Percentiles rank a stretch among this genome's conserved stretches.
phyloP scores from a whole-genome alignment of 2,797 vertebrate genomes.

The Arnoldichthys spilopterus region DNA sequence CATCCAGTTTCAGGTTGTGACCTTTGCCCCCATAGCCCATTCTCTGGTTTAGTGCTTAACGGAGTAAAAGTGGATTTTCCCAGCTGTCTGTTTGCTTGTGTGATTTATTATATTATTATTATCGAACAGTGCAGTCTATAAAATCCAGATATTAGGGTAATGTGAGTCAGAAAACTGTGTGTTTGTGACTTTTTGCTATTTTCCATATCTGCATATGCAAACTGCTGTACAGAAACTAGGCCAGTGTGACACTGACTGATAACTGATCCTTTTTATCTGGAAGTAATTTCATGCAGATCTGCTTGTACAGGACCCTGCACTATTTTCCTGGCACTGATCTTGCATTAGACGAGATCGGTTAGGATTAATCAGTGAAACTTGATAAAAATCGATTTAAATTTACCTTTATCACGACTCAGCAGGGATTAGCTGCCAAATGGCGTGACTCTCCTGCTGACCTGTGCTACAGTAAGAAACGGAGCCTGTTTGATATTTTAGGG shows the following conservation, averaged over 20 bases:
- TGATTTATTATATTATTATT: no score
- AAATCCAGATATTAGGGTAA: no score
- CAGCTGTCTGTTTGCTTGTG: no score
- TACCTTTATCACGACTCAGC: neutral
- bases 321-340: neutral
- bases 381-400: neutral
- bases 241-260: neutral
- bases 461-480: no score
- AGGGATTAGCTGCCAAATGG: neutral
- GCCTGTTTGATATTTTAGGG: no score
- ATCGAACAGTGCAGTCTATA: no score
- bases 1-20: no score
- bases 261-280: neutral
- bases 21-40: no score
- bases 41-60: no score
- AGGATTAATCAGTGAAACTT: neutral
- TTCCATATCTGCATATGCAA: neutral
- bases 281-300: neutral
- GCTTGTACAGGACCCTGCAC: neutral
- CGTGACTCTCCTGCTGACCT: no score
- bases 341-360: neutral
- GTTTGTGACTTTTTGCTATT: neutral
- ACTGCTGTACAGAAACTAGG: constrained; percentile 30
- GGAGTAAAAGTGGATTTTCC: no score
- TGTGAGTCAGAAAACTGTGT: neutral